Percentiles rank a stretch among this genome's conserved stretches.
Evolutionary conservation across 2,113 vertebrate species (phyloP).

Genomic region (Holacanthus passer): DNA sequence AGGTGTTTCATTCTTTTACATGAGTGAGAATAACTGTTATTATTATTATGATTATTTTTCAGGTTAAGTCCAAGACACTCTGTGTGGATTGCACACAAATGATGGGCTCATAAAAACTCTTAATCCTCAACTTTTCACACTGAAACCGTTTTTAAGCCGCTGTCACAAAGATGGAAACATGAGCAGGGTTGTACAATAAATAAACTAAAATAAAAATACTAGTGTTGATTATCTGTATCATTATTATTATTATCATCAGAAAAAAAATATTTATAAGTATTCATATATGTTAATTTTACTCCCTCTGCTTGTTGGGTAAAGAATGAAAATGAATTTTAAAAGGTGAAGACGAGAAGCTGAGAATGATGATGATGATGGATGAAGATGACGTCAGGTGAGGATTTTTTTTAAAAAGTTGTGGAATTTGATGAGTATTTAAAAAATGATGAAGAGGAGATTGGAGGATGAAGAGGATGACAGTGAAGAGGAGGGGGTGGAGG

Average conservation of each 20-base stretch:
- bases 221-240: not conserved
- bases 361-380: not conserved
- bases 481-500: not conserved
- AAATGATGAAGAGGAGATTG: constrained; percentile 8
- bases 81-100: not conserved
- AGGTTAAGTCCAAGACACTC: not conserved
- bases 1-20: not conserved
- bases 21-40: not conserved
- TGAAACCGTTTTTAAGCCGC: not conserved
- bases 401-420: not conserved
- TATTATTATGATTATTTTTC: not conserved
- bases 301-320: not conserved
- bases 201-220: not conserved
- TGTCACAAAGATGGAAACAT: not conserved
- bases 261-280: not conserved
- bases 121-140: not conserved
- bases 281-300: not conserved
- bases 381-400: constrained; percentile 1
- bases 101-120: not conserved
- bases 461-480: constrained; percentile 23
- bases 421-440: not conserved
- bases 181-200: not conserved
- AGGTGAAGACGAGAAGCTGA: not conserved
- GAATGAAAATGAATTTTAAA: not conserved
- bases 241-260: not conserved